Evolutionary conservation across 2,797 vertebrate species (phyloP), one percentile per base, ranked within the genome.

Genomic region (Sebastes hubbsi): DNA sequence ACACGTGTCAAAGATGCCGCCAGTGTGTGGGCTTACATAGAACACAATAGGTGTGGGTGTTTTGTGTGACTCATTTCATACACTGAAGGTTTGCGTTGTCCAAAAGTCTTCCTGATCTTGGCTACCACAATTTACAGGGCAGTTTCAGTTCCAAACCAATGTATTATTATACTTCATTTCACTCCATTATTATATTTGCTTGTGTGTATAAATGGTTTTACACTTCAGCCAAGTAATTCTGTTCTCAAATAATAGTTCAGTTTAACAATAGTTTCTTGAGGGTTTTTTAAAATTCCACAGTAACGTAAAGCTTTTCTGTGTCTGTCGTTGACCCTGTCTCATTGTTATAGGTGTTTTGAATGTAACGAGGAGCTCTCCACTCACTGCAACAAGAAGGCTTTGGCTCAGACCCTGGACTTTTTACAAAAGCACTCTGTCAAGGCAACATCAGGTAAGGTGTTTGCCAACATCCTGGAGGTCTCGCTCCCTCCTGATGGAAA

Each of bases 321-420:
- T 74, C 70, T 81, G 3, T 66, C 30, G 72, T 1, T 87, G 64
- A 30, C 46, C 54, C 38, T 65, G 18, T 80, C 52, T 82, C 32
- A 58, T 83, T 89, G 30, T 82, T 85, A 89, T 88, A 99, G 98
- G 97, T 99, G 98, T 95, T 98, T 98, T n/a, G 97, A 99, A 93
- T 99, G 98, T 94, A 96, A 98, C 75, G 98, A 99, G 95, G 97
- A 99, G 87, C 96, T 99, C 85, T 99, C 97, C 82, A 98, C 97
- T 59, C 96, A 98, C 82, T 98, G 97, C 93, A 99, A 99, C 95
- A 99, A 98, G 95, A 99, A 99, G 83, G 97, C 96, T 90, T 95
- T 99, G 95, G 96, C 98, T 88, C 98, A 99, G 92, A 97, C 97
- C 72, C 96, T 99, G 91, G 98, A 99, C 92, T 99, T 98, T 87